These are phyloP conservation scores for Andrena bicolor DNA, from an alignment of 2,888 invertebrate species.

Conservation along the genomic window DNA sequence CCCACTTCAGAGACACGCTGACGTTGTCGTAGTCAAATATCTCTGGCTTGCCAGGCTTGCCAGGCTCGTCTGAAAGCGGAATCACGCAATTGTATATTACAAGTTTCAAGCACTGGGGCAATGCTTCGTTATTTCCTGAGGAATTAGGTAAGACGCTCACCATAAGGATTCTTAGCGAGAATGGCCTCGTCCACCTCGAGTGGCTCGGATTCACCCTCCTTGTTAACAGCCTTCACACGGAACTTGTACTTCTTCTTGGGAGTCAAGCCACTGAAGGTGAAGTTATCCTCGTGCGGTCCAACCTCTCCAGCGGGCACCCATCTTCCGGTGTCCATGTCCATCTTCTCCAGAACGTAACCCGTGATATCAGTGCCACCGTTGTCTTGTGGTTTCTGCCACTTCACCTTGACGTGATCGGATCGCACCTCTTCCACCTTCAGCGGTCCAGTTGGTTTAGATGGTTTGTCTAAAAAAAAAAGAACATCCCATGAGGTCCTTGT, in stretches of 20 bases:
- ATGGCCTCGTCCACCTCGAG: slow-evolving; percentile 95
- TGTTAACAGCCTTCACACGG: slow-evolving; percentile 98
- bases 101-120: background rate
- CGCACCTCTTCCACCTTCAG: slow-evolving; percentile 95
- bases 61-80: slow-evolving; percentile 90
- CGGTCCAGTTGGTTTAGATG: slow-evolving; percentile 93
- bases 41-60: slow-evolving; percentile 95
- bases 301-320: slow-evolving; percentile 98
- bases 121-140: background rate
- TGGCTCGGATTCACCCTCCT: slow-evolving; percentile 98
- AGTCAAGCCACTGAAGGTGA: slow-evolving; percentile 95
- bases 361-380: slow-evolving; percentile 95
- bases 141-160: slow-evolving; percentile 84
- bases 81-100: background rate
- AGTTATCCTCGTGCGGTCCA: slow-evolving; percentile 92
- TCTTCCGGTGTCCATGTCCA: slow-evolving; percentile 97
- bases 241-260: slow-evolving; percentile 99
- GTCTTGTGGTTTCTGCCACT: slow-evolving; percentile 96
- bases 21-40: slow-evolving; percentile 97
- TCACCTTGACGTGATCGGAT: slow-evolving; percentile 95
- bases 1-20: slow-evolving; percentile 96
- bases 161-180: slow-evolving; percentile 98
- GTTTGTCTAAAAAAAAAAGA: slow-evolving; percentile 88
- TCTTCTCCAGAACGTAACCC: slow-evolving; percentile 96
- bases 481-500: background rate